Base-by-base conservation (phyloP, 92 coral and sea anemone genomes). In the Epizoanthus fatuus region DNA sequence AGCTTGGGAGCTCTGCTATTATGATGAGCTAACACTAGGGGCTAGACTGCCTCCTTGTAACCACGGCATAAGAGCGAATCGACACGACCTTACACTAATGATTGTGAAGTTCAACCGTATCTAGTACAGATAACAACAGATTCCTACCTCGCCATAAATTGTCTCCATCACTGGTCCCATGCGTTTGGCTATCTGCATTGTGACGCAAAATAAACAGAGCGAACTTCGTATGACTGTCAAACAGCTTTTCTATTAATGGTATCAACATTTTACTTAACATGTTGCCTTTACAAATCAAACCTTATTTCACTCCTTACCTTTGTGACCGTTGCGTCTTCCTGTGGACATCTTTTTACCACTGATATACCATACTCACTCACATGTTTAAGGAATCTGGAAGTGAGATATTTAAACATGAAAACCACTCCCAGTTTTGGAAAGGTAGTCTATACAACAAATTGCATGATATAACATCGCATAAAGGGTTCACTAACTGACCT, bases 61-160 rank as follows among this genome's bases (percentile, higher is more conserved):
- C 5, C 47, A 42, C 7, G 2, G 1, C 11, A 8, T 7, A 47
- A 47, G 0, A 29, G 35, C 35, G 2, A 29, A 29, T 29, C 2
- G 35, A 2, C 35, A 29, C 35, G 35, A 29, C 35, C 35, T 29
- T 29, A 29, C 35, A 29, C 2, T 29, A 29, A 29, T 2, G 35
- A 29, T 29, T 29, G 35, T 29, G 35, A 29, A 29, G 35, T 47
- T 6, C 0, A 7, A 7, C 10, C 52, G 9, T 47, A 47, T 47
- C 52, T 47, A 10, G 10, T 47, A 1, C 7, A 5, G 2, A 5
- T 47, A 47, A 8, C 9, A 47, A 7, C 52, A 47, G 10, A 47
- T 25, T 1, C 76, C 49, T 52, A 67, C 75, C 55, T 81, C 63
- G 40, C 75, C 77, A 53, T 81, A 81, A 81, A 52, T 67, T 56